Conservation (phyloP, 2,797 vertebrate genomes). For the Pagetopsis macropterus region DNA sequence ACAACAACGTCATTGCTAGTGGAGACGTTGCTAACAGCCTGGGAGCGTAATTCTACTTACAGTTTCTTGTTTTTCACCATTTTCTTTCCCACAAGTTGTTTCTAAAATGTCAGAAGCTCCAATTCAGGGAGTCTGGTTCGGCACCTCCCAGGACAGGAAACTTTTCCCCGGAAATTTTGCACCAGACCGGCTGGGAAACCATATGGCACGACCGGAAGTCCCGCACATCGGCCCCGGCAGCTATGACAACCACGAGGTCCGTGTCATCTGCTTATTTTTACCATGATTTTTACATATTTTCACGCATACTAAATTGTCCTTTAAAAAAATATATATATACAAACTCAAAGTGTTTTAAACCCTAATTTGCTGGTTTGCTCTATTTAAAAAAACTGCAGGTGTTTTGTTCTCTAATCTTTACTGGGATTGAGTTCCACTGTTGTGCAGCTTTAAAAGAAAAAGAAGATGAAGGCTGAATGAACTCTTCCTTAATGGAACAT, state of each 20-base stretch:
- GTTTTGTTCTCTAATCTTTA: too few species aligned
- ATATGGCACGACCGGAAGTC: constrained; percentile 37
- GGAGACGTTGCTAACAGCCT: constrained; percentile 2
- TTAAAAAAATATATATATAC: too few species aligned
- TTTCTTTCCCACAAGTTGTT: accelerated
- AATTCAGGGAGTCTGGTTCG: constrained; percentile 71
- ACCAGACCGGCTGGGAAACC: constrained; percentile 78
- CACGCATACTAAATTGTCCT: too few species aligned
- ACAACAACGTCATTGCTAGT: constrained; percentile 13
- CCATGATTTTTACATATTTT: too few species aligned
- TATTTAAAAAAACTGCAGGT: too few species aligned
- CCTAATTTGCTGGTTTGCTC: neutral
- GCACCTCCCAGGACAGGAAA: constrained; percentile 78
- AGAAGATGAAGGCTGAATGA: too few species aligned
- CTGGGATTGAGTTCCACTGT: too few species aligned
- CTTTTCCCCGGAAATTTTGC: constrained; percentile 74
- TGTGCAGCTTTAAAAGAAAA: too few species aligned
- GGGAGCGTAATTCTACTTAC: neutral
- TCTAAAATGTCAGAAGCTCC: constrained; percentile 14
- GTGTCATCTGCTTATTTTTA: neutral
- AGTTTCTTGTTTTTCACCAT: neutral
- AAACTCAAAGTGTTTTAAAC: neutral
- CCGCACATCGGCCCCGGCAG: constrained; percentile 80
- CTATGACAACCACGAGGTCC: constrained; percentile 81
- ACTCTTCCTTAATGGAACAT: too few species aligned